These are phyloP conservation scores for Petroica traversi DNA, from an alignment of 2,113 vertebrate species.

Conservation along the genomic window DNA sequence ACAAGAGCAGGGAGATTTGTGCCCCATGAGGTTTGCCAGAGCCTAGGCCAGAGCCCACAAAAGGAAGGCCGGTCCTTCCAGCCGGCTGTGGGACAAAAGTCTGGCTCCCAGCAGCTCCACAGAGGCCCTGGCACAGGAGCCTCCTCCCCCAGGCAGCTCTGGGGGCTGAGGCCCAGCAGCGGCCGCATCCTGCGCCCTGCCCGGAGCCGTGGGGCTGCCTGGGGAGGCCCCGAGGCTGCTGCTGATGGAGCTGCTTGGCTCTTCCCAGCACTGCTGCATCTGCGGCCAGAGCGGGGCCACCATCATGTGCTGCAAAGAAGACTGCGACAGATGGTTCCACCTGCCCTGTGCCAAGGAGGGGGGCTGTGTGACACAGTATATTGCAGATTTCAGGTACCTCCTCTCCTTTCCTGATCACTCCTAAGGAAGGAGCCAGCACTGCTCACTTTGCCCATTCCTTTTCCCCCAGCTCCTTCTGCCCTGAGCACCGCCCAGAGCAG, in stretches of 20 bases:
- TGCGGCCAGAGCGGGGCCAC: not conserved
- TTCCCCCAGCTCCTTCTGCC: not conserved
- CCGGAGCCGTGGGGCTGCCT: not conserved
- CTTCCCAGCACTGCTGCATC: not conserved
- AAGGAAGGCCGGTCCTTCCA: too few species aligned
- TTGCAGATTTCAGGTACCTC: not conserved
- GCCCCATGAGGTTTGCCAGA: not conserved
- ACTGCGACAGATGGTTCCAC: not conserved
- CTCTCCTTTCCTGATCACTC: fast-evolving
- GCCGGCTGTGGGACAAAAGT: too few species aligned
- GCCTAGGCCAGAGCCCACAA: not conserved
- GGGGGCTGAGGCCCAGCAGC: not conserved
- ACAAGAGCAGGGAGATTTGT: not conserved
- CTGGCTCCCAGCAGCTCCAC: too few species aligned
- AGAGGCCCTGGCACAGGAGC: not conserved
- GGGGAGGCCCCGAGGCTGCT: too few species aligned
- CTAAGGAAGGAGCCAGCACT: fast-evolving
- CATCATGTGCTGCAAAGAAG: not conserved
- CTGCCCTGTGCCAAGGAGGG: not conserved
- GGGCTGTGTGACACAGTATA: not conserved
- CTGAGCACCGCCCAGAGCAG: not conserved
- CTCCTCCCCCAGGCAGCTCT: not conserved
- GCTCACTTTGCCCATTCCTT: not conserved
- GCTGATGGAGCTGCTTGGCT: not conserved
- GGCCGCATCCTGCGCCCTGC: not conserved